A percentile compares a stretch with the other conserved stretches of the same genome.
These are phyloP conservation scores for Atta colombica DNA, from an alignment of 1,140 invertebrate species.

Conservation along the genomic window DNA sequence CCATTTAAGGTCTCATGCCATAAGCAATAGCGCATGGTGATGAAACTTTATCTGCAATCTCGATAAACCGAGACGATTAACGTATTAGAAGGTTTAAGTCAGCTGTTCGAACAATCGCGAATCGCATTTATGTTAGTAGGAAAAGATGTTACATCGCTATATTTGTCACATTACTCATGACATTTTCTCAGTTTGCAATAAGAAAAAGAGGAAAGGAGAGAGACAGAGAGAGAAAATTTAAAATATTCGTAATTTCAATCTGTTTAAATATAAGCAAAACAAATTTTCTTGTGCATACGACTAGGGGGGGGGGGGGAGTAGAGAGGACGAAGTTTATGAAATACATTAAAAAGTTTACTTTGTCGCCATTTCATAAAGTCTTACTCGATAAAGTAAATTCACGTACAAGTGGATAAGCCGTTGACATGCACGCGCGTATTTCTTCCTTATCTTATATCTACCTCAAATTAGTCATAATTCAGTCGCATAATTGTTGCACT, in stretches of 20 bases:
- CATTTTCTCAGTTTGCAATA: slow-evolving; percentile 6
- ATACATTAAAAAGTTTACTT: slow-evolving; percentile 22
- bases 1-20: slow-evolving; percentile 74
- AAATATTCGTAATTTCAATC: neutral
- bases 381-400: slow-evolving; percentile 26
- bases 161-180: slow-evolving; percentile 17
- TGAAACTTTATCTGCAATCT: slow-evolving; percentile 76
- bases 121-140: slow-evolving; percentile 7
- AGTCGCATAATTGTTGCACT: neutral
- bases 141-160: neutral
- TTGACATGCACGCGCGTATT: no score
- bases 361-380: neutral
- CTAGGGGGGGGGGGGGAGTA: neutral
- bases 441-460: neutral
- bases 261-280: neutral
- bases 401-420: neutral
- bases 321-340: neutral
- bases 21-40: slow-evolving; percentile 74
- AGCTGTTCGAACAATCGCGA: slow-evolving; percentile 40
- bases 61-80: slow-evolving; percentile 68
- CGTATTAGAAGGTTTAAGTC: slow-evolving; percentile 70
- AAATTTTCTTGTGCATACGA: neutral
- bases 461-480: slow-evolving; percentile 10
- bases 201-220: neutral
- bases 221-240: neutral